Conservation (phyloP, 2,113 vertebrate species). For the Poicephalus meyeri region DNA sequence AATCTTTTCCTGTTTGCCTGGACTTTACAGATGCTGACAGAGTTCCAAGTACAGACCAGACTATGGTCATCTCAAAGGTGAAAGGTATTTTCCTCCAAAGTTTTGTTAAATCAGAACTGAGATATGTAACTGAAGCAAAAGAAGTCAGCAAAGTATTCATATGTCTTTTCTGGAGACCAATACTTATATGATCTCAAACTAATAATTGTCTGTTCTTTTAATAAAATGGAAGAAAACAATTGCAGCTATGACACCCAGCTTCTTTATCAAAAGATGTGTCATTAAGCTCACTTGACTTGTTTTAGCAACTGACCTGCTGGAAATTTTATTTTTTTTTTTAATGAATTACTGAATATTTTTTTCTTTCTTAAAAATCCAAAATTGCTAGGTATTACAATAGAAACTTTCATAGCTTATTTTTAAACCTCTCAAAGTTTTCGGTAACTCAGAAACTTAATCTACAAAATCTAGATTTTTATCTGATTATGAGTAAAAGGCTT, state of each 20-base stretch:
- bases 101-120: neutral
- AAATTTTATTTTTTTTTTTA: neutral
- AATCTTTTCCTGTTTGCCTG: neutral
- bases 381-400: neutral
- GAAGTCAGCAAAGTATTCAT: neutral
- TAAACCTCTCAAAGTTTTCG: neutral
- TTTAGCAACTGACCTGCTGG: neutral
- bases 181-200: neutral
- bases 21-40: neutral
- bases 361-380: neutral
- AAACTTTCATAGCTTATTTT: neutral
- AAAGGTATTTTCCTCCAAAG: neutral
- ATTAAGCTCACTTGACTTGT: neutral
- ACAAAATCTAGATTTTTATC: neutral
- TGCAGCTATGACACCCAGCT: neutral
- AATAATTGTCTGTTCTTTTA: neutral
- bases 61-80: neutral
- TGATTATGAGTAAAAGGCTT: neutral
- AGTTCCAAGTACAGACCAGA: neutral
- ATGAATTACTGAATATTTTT: neutral
- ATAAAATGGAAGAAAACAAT: neutral
- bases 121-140: neutral
- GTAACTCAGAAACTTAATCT: neutral
- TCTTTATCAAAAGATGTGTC: neutral
- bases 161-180: neutral